Evolutionary conservation across 2,797 vertebrate genomes (phyloP), one percentile per base, ranked within the genome.

Genomic region (Pseudomugil gertrudae): DNA sequence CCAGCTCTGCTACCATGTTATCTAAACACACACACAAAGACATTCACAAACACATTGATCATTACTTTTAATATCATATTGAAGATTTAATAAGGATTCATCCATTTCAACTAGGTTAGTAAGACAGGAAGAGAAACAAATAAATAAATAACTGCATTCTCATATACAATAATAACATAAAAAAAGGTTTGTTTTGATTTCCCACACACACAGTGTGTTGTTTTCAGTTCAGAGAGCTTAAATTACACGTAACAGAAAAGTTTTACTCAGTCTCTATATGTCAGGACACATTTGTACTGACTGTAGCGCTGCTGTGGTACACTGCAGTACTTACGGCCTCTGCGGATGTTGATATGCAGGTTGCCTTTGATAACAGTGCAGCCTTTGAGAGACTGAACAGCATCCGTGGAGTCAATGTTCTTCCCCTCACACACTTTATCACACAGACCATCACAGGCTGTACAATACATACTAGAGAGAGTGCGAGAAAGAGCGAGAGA

Each of bases 311-410:
- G 66, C 21, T 56, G 57, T 27, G 66, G 50, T 10, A 32, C 30
- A 13, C 55, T 33, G 65, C 66, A 29, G 75, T 86, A 97, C 98
- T 97, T 78, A 99, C 98, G 96, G 88, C 98, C 98, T 75, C 96
- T 93, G n/a, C 96, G 96, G 92, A 99, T 99, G 90, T 97, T 98
- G 88, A 99, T 98, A 67, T 97, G 93, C 86, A 99, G 89, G 89
- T 97, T 98, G 69, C 98, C 98, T 86, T 93, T 96, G 89, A 98
- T 96, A 85, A 99, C 94, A 0, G 98, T 99, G 88, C 98, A 99
- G 67, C 95, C 98, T 89, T 98, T 96, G 48, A 99, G 93, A 84
- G 95, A 95, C 84, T 99, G 97, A 24, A 98, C 98, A 0, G 97
- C 96, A 0, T 96, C 96, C 81, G 99, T 94, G 0, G 98, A 99